Base-by-base conservation (phyloP, 37 sponge, comb jelly and placozoan genomes). In the Spongilla lacustris region DNA sequence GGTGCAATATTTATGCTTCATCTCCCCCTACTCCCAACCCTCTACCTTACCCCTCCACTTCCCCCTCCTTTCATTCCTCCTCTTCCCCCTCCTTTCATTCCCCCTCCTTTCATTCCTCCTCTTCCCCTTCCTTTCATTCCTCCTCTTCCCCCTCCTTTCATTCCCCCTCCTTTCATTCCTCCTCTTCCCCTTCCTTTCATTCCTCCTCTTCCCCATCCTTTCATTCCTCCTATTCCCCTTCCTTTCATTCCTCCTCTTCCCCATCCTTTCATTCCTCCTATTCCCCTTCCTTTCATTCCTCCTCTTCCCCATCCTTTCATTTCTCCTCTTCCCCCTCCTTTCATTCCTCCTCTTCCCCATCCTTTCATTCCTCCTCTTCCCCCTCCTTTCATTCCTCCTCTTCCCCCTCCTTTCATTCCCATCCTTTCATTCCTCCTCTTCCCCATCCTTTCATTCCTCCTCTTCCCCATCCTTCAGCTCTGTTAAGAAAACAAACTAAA, bases 41-140 rank as follows among this genome's bases (percentile, higher is more conserved):
- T 50, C 66, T 50, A n/a, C 26, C 17, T 50, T 25, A n/a, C 78
- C 17, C 78, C 6, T 10, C 0, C 79, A 31, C 49, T 25, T 67
- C 32, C 31, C 27, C 75, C 76, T 76, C 33, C 13, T 49, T 74
- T 30, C 84, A 21, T 74, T 75, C 50, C 38, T 76, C 0, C 35
- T 38, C 2, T 75, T 36, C 76, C 36, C 58, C 48, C 2, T 74
- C 73, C 66, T 50, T 25, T 22, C 81, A n/a, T 13, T 25, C 66
- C 28, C 68, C 1, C 1, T 24, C 4, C 69, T 30, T 67, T 29
- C 33, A 25, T 1, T 30, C 0, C 68, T 2, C 81, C 33, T 32
- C 33, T 5, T 37, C 74, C 27, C 24, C 21, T 29, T 49, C 84
- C 50, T 27, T 67, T 1, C 32, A 5, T 27, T 13, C 77, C 33